A percentile compares a stretch with the other conserved stretches of the same genome.
Evolutionary conservation across 2,113 vertebrate genomes (phyloP).

Genomic region (Eulemur macaco): DNA sequence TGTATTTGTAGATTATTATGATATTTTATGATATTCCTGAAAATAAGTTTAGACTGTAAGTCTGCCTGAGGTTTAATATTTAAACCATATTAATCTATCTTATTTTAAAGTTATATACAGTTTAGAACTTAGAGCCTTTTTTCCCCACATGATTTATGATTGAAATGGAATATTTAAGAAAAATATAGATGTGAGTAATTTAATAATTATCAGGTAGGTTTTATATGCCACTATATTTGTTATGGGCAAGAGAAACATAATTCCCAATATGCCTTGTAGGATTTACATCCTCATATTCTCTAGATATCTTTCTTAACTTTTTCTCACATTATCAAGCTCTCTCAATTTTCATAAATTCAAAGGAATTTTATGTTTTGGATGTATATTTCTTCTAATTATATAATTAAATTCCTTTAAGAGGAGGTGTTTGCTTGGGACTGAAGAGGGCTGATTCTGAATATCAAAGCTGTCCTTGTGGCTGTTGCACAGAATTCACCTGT

Average conservation of each 20-base stretch:
- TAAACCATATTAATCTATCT: background rate
- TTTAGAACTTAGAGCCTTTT: background rate
- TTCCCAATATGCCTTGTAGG: background rate
- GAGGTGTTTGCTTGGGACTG: background rate
- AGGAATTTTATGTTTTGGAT: background rate
- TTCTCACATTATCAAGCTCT: background rate
- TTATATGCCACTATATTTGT: background rate
- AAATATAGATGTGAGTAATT: background rate
- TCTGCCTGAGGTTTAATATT: background rate
- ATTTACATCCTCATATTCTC: background rate
- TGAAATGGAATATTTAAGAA: background rate
- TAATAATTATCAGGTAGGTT: background rate
- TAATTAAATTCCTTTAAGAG: background rate
- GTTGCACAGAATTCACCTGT: background rate
- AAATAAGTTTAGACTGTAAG: background rate
- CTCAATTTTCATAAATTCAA: background rate
- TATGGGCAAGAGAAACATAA: background rate
- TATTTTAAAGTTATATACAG: background rate
- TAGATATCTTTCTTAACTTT: background rate
- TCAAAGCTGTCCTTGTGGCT: background rate
- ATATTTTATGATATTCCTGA: background rate
- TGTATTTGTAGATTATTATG: background rate
- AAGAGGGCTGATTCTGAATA: background rate
- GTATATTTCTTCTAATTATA: background rate
- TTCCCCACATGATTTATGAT: background rate